Evolutionary conservation across 2,797 vertebrate species (phyloP), one percentile per base, ranked within the genome.

Genomic region (Bovichtus diacanthus): DNA sequence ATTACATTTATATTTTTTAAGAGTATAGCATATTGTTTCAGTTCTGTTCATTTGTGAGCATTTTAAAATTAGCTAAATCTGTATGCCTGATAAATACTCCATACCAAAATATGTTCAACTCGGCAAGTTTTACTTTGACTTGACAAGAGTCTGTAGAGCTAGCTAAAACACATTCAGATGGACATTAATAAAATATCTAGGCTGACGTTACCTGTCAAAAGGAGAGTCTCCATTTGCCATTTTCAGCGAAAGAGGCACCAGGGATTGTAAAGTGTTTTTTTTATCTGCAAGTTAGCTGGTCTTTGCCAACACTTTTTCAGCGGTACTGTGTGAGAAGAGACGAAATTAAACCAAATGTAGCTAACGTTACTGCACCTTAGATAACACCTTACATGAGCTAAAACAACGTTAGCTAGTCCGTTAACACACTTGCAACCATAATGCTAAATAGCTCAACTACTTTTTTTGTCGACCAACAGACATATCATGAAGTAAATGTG

Each of bases 161-260:
- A 29, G 21, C 31, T 34, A n/a, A 41, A 36, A 44, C 8, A 23
- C 10, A 27, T 49, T 55, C 18, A 41, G 2, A 21, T 6, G 3
- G 23, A 1, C 0, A 4, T 11, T 7, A n/a, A 55, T 31, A 5
- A 31, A 10, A 29, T 3, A 39, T 1, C 10, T 23, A 25, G 4
- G 3, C 15, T 66, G 25, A 44, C 5, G 16, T 76, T 87, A 94
- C 93, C 91, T 90, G 50, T 88, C 80, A 27, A 27, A 9, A n/a
- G 8, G 1, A 1, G 64, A 67, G 51, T 76, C 67, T 27, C 0
- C 47, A 23, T 15, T 16, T 38, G 36, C 15, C 81, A 88, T 88
- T 66, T 39, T 62, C 7, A 19, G 18, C 53, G 15, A 43, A 18
- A 41, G 2, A 41, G 29, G 11, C 23, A 65, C 19, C 3, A 1